Base-by-base conservation (phyloP, 2,113 vertebrate species). In the Rhea pennata region DNA sequence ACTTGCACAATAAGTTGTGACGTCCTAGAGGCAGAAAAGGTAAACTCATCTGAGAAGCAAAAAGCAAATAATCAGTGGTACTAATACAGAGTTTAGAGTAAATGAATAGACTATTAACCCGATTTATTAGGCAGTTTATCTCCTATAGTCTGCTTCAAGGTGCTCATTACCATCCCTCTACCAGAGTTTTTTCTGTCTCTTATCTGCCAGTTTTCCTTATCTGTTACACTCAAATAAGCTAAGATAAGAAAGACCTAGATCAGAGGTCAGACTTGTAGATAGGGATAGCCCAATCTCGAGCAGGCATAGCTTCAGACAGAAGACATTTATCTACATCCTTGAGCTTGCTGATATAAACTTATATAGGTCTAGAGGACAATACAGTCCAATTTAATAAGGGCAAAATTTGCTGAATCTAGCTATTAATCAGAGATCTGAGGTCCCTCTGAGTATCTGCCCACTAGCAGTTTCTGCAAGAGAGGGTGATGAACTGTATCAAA, bases 401-500 rank as follows among this genome's bases (percentile, higher is more conserved):
- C 42, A 71, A 80, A 54, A 23, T n/a, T 53, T 87, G 24, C 26
- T 69, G 46, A 53, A 72, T 62, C 15, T n/a, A 40, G 29, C 4
- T 75, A 17, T 10, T 56, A 10, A 36, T 46, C 16, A 23, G 62
- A 75, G 21, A 2, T 56, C 54, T 12, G 24, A 70, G 21, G 8
- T 67, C 10, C 56, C 56, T 40, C 5, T 9, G 14, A 33, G 33
- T 36, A 9, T 56, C 50, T 65, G 3, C 48, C 3, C 36, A 75
- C 12, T 72, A 5, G 0, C 29, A 42, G 40, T n/a, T 61, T 61
- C 74, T 81, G 21, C 51, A 15, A 1, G 31, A 17, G 2, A 22
- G 40, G 59, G 23, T 4, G 39, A 27, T 33, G 42, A 69, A 3
- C 5, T n/a, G 0, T 4, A 5, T 27, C 36, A 26, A 21, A 71